These are phyloP conservation scores for Dreissena polymorpha DNA, from an alignment of 1,140 invertebrate species.

Conservation along the genomic window DNA sequence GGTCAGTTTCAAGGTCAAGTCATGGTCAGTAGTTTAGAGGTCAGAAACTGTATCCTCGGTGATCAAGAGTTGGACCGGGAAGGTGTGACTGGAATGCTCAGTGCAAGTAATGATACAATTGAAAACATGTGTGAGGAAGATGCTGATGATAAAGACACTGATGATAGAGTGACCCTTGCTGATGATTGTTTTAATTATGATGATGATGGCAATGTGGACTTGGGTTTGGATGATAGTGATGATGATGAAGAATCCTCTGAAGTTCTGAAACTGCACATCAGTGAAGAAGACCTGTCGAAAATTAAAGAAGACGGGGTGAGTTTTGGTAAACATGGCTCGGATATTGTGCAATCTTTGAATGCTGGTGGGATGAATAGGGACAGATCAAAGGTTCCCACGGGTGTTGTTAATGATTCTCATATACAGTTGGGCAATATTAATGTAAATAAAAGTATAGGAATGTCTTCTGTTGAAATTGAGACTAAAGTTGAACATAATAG, in stretches of 20 bases:
- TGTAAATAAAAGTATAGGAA: neutral
- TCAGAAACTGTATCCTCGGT: too few species aligned
- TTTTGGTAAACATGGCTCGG: too few species aligned
- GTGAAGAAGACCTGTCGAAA: slow-evolving; percentile 34
- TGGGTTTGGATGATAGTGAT: slow-evolving; percentile 25
- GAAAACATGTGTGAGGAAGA: slow-evolving; percentile 39
- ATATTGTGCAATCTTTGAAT: too few species aligned
- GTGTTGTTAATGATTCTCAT: too few species aligned
- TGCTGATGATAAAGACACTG: slow-evolving; percentile 10
- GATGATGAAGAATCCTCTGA: neutral
- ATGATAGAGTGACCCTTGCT: slow-evolving; percentile 8
- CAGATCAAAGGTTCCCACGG: too few species aligned
- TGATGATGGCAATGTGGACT: slow-evolving; percentile 4
- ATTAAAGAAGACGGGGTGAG: neutral
- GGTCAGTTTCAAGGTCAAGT: slow-evolving; percentile 35
- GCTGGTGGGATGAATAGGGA: too few species aligned
- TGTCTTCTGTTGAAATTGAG: neutral
- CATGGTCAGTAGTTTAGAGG: slow-evolving; percentile 11
- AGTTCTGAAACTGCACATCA: slow-evolving; percentile 40
- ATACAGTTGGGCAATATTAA: neutral
- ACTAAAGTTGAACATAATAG: neutral
- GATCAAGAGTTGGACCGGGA: neutral
- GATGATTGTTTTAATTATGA: slow-evolving; percentile 5
- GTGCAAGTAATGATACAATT: slow-evolving; percentile 48
- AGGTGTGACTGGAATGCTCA: slow-evolving; percentile 5